Evolutionary conservation across 2,797 vertebrate species (phyloP).

Genomic region (Leucoraja ocellata): DNA sequence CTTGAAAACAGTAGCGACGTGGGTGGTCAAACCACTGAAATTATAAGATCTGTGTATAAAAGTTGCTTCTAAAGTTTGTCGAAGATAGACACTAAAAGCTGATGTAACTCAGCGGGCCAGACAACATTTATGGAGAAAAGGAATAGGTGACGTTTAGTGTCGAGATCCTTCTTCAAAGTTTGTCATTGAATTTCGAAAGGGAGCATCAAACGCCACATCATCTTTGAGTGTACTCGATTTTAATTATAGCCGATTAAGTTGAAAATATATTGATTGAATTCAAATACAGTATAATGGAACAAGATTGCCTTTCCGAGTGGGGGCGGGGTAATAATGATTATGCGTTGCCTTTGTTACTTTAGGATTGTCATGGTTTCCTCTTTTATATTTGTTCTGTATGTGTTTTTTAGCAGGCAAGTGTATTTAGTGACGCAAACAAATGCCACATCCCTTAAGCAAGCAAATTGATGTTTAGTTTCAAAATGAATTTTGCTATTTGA

Average conservation of each 20-base stretch:
- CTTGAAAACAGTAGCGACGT: background rate
- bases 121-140: too few species aligned
- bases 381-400: background rate
- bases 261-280: slow-evolving; percentile 10
- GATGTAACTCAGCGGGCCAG: too few species aligned
- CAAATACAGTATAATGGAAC: background rate
- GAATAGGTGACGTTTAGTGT: too few species aligned
- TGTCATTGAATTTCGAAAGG: background rate
- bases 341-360: slow-evolving; percentile 21
- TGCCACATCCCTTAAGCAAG: background rate
- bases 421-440: background rate
- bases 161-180: background rate
- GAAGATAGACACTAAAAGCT: too few species aligned
- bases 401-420: background rate
- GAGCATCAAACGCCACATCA: background rate
- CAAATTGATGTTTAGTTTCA: background rate
- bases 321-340: slow-evolving; percentile 8
- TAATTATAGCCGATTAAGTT: background rate
- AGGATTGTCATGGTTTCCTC: background rate
- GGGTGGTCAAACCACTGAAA: background rate
- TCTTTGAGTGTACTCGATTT: slow-evolving; percentile 1
- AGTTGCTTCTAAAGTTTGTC: slow-evolving; percentile 2
- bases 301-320: background rate
- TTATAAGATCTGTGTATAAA: background rate
- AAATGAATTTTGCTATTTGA: background rate